Percentiles rank a stretch among this genome's conserved stretches.
Conservation (phyloP, 2,113 vertebrate genomes). For the Tychaedon coryphoeus region DNA sequence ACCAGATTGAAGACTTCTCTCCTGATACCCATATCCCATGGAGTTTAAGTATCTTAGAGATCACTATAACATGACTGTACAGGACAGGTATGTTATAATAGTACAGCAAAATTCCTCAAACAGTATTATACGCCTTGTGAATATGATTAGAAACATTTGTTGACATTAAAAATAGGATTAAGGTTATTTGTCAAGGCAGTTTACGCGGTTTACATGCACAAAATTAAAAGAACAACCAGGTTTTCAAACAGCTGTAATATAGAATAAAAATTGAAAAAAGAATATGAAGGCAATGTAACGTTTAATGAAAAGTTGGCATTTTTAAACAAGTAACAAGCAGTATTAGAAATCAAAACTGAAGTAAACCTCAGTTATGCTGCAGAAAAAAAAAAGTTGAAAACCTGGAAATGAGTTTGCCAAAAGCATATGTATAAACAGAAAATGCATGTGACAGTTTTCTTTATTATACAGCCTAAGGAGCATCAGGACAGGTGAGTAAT, state of each 20-base stretch:
- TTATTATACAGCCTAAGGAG: background rate
- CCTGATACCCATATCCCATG: too few relatives aligned
- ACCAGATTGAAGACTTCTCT: background rate
- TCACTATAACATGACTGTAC: background rate
- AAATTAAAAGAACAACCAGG: background rate
- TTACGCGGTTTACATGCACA: background rate
- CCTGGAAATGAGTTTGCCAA: background rate
- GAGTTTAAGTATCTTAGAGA: background rate
- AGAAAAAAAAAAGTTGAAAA: background rate
- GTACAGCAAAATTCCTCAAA: background rate
- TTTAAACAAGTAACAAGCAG: background rate
- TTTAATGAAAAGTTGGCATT: background rate
- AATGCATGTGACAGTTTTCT: background rate
- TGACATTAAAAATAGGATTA: background rate
- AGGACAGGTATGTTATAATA: background rate
- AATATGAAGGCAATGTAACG: background rate
- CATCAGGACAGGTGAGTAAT: background rate
- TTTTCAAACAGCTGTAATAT: background rate
- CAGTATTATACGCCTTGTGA: background rate
- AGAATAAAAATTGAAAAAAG: background rate
- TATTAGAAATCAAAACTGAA: background rate
- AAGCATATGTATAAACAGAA: background rate
- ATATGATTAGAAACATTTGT: background rate
- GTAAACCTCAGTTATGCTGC: background rate
- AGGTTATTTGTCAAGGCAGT: background rate